A percentile compares a stretch with the other conserved stretches of the same genome.
phyloP scores from a whole-genome alignment of 2,113 vertebrate species.

The Menura novaehollandiae region DNA sequence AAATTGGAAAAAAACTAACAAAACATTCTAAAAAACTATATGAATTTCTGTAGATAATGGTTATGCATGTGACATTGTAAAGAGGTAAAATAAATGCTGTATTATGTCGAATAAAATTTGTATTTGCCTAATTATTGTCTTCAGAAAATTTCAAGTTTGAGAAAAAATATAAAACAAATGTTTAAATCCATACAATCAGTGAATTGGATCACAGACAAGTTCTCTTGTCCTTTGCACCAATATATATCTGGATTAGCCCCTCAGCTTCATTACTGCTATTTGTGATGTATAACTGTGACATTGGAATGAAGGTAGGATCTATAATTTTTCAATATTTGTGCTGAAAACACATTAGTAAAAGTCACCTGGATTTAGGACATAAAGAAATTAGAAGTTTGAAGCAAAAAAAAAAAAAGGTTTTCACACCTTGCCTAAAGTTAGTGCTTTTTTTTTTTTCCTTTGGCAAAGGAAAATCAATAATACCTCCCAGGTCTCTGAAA shows the following conservation, averaged over 20 bases:
- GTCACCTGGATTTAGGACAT: not conserved
- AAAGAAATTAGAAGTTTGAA: not conserved
- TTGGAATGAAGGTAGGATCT: not conserved
- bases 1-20: not conserved
- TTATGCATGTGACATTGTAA: not conserved
- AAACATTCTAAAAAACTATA: not conserved
- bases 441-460: not conserved
- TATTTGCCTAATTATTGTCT: not conserved
- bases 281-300: not conserved
- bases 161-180: not conserved
- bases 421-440: not conserved
- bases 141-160: not conserved
- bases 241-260: not conserved
- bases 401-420: not conserved
- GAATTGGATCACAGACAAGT: not conserved
- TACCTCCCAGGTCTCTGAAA: slow-evolving; percentile 8
- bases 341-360: not conserved
- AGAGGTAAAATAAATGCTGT: not conserved
- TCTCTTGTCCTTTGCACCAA: not conserved
- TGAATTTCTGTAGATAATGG: not conserved
- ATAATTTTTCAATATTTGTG: not conserved
- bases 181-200: not conserved
- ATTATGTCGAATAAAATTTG: not conserved
- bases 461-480: not conserved
- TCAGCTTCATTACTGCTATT: not conserved